A percentile compares a stretch with the other conserved stretches of the same genome.
Evolutionary conservation across 2,797 vertebrate genomes (phyloP).

Genomic region (Cynopterus sphinx): DNA sequence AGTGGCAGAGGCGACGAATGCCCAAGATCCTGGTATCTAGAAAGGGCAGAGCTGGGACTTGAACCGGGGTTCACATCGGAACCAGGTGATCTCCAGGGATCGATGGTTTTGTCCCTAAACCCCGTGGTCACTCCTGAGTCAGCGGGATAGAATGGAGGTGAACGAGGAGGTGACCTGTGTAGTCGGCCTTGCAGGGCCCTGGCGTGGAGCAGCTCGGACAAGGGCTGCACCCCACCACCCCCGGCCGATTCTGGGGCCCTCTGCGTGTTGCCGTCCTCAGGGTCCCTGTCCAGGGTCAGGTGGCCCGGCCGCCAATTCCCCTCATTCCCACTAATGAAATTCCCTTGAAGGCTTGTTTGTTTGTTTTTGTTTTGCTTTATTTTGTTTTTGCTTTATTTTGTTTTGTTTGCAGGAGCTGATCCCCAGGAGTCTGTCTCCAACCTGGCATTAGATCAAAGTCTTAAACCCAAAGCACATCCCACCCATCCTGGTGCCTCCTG

Average conservation of each 20-base stretch:
- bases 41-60: not conserved
- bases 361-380: not conserved
- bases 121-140: not conserved
- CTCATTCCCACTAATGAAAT: not conserved
- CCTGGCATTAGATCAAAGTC: not conserved
- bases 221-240: accelerated
- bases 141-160: not conserved
- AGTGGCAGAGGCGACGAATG: not conserved
- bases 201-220: not conserved
- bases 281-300: not conserved
- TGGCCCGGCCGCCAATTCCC: not conserved
- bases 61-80: accelerated
- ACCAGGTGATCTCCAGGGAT: not conserved
- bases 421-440: not conserved
- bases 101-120: not conserved
- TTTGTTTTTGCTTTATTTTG: not conserved
- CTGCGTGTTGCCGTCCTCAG: accelerated
- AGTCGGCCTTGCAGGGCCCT: accelerated
- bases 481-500: not conserved
- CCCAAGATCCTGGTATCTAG: no score
- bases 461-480: not conserved
- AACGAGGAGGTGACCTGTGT: not conserved
- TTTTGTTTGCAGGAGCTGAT: not conserved
- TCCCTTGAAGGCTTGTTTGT: not conserved
- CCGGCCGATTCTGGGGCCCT: no score